A percentile compares a stretch with the other conserved stretches of the same genome.
phyloP scores from a whole-genome alignment of 2,888 invertebrate species.

The Agrotis exclamationis region DNA sequence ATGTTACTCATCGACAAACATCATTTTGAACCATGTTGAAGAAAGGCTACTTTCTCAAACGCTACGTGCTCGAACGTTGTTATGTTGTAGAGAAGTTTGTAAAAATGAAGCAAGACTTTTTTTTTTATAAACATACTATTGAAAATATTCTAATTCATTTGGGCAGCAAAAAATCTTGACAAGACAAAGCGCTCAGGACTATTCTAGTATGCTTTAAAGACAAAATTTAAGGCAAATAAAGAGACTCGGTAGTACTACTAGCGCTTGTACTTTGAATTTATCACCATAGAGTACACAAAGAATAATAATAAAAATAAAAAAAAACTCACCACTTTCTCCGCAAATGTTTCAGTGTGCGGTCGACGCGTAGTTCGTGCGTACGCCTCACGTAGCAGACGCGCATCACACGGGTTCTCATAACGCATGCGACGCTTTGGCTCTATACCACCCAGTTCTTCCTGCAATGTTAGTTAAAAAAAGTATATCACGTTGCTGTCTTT shows the following conservation, averaged over 20 bases:
- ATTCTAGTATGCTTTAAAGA: no score
- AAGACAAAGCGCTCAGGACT: no score
- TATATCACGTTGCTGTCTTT: not conserved
- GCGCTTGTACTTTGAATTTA: no score
- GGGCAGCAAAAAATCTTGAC: no score
- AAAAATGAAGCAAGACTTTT: not conserved
- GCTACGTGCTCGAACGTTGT: no score
- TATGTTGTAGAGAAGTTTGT: not conserved
- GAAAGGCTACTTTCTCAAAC: not conserved
- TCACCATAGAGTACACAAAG: no score
- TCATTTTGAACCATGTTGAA: not conserved
- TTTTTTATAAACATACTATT: no score
- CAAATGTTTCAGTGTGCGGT: conserved; percentile 88
- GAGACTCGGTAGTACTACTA: no score
- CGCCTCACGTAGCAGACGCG: conserved; percentile 85
- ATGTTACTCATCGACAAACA: not conserved
- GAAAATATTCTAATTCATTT: no score
- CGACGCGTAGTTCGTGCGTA: conserved; percentile 86
- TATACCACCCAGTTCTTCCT: conserved; percentile 93
- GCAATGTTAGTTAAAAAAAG: conserved; percentile 5
- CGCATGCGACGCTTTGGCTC: conserved; percentile 88
- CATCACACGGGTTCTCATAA: conserved; percentile 86
- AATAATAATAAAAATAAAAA: no score
- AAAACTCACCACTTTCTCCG: conserved; percentile 85
- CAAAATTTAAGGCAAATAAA: no score